Evolutionary conservation across 2,797 vertebrate genomes (phyloP), one percentile per base, ranked within the genome.

Genomic region (Coracias cyanogaster): DNA sequence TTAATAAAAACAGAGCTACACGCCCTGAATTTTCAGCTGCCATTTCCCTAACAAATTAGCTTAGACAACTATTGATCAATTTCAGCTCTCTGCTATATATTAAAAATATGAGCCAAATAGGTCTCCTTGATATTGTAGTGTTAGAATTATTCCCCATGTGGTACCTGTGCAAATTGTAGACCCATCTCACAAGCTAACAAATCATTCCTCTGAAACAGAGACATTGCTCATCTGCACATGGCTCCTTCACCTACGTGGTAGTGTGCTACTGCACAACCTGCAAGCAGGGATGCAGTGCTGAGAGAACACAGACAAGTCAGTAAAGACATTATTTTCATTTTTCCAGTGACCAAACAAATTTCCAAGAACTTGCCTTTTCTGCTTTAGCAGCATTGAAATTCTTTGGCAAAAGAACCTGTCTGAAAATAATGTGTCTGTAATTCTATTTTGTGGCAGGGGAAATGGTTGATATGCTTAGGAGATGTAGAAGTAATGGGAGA

Each of bases 31-130:
- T 94, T 90, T 49, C 73, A 78, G 60, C n/a, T 69, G 15, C 2
- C 51, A 19, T 54, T 95, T 95, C 65, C 29, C 33, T 26, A 87
- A 91, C 62, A 84, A 94, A 96, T 67, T 80, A 69, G 8, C 37
- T 86, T 52, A 51, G 29, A 49, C 93, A 94, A 96, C 93, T 87
- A 73, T 45, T 86, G 43, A 45, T 21, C 24, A 57, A 57, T 57
- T 58, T 94, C 41, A 57, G 26, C 19, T 39, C n/a, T 33, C 77
- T 76, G 25, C 33, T 91, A 62, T 71, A 43, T 20, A 62, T 21
- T 87, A 28, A 81, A 95, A 95, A 86, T 52, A 88, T 66, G 89
- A 60, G 22, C 60, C 20, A 86, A 66, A 78, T 15, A 22, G 21
- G 39, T 69, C 67, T 62, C 76, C 18, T 43, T 57, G 55, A 14